A percentile compares a stretch with the other conserved stretches of the same genome.
These are phyloP conservation scores for Drosophila burlai DNA, from an alignment of 1,140 invertebrate genomes.

Conservation along the genomic window DNA sequence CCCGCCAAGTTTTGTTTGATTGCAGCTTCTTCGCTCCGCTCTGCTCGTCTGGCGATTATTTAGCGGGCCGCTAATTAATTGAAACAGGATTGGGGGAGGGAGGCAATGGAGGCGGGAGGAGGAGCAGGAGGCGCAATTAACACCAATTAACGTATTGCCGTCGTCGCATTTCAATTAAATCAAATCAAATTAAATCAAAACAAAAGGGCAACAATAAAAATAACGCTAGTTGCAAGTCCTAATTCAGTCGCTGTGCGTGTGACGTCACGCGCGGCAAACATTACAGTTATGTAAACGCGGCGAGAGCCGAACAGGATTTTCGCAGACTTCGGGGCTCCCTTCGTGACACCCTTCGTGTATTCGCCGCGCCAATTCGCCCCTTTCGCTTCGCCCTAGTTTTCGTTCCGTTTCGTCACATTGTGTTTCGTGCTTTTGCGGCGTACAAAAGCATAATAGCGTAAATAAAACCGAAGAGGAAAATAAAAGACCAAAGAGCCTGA, in stretches of 20 bases:
- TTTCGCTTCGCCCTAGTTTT: constrained; percentile 17
- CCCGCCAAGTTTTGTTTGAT: constrained; percentile 78
- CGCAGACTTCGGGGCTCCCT: constrained; percentile 15
- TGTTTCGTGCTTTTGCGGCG: constrained; percentile 68
- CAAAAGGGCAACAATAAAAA: constrained; percentile 7
- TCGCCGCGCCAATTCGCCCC: constrained; percentile 18
- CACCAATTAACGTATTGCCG: constrained; percentile 69
- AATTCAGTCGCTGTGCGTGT: constrained; percentile 40
- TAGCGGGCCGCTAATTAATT: constrained; percentile 76
- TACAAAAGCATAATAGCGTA: constrained; percentile 46
- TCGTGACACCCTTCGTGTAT: constrained; percentile 12
- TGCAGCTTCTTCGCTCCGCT: constrained; percentile 34
- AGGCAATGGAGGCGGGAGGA: neutral
- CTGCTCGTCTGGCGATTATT: constrained; percentile 61
- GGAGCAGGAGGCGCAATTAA: constrained; percentile 29
- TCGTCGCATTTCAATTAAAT: constrained; percentile 73
- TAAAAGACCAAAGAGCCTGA: constrained; percentile 25
- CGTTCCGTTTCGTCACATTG: constrained; percentile 61
- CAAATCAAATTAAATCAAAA: constrained; percentile 28
- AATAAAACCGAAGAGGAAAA: constrained; percentile 30
- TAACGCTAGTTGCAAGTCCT: constrained; percentile 7
- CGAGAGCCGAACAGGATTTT: constrained; percentile 22
- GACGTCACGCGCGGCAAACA: constrained; percentile 55
- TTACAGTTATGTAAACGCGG: constrained; percentile 60
- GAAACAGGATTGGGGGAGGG: constrained; percentile 7